Evolutionary conservation across 2,797 vertebrate genomes (phyloP).

Genomic region (Microhierax caerulescens): DNA sequence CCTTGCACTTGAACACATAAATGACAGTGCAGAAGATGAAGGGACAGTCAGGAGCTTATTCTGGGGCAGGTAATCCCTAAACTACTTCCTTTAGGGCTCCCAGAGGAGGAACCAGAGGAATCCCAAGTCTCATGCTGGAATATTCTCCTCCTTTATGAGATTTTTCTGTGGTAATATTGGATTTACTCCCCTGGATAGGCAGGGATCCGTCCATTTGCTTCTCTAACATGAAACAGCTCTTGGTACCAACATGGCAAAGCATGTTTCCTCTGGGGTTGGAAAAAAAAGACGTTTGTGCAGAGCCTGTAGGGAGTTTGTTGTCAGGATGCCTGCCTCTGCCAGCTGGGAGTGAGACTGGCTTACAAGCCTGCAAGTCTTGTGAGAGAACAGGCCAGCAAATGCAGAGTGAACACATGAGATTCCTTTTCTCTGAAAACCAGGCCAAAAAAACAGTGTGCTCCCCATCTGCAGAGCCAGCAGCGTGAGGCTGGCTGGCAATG

Average conservation of each 20-base stretch:
- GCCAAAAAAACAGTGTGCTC: fast-evolving
- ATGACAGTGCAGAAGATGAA: neutral
- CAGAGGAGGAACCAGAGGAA: neutral
- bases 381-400: neutral
- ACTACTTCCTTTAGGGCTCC: neutral
- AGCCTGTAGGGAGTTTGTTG: neutral
- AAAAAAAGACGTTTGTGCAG: neutral
- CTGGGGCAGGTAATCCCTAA: neutral
- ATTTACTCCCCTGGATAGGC: fast-evolving
- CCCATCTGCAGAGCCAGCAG: fast-evolving
- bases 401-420: fast-evolving
- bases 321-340: neutral
- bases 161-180: neutral
- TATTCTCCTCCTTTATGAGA: neutral
- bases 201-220: neutral
- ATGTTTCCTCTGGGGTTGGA: fast-evolving
- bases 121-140: neutral
- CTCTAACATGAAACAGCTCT: fast-evolving
- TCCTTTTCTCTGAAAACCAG: neutral
- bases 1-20: fast-evolving
- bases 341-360: neutral
- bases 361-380: neutral
- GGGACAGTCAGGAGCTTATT: neutral
- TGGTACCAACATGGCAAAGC: fast-evolving
- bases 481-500: neutral